These are phyloP conservation scores for Mesoligia furuncula DNA, from an alignment of 2,888 invertebrate species.

Conservation along the genomic window DNA sequence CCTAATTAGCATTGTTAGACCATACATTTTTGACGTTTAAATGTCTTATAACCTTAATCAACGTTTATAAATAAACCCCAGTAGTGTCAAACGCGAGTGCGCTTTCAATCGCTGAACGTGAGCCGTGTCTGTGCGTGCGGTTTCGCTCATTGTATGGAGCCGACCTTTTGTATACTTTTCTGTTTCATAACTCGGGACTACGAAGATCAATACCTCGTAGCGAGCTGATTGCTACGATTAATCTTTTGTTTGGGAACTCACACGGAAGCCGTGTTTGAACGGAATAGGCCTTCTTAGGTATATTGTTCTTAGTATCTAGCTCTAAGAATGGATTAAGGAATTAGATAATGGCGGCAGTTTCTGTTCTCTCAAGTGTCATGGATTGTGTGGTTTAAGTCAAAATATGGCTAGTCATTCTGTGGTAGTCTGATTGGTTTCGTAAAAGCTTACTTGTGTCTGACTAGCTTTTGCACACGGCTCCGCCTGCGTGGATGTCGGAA, in stretches of 20 bases:
- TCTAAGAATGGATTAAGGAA: conserved; percentile 32
- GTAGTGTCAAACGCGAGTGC: neutral
- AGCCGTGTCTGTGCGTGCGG: no score
- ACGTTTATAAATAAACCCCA: neutral
- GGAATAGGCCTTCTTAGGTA: conserved; percentile 43
- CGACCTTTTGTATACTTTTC: neutral
- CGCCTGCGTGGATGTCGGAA: neutral
- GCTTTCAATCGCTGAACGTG: neutral
- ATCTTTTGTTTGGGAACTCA: conserved; percentile 64
- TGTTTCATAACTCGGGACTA: conserved; percentile 6
- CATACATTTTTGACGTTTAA: neutral
- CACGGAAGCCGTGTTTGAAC: conserved; percentile 50
- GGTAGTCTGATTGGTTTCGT: neutral
- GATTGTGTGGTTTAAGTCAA: conserved; percentile 20
- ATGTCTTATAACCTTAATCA: neutral
- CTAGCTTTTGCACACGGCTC: neutral
- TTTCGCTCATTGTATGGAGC: neutral
- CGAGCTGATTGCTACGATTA: conserved; percentile 62
- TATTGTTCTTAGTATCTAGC: conserved; percentile 44
- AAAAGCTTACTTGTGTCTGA: neutral
- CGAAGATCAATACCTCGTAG: conserved; percentile 63
- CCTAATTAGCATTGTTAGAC: neutral
- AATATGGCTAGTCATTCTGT: neutral
- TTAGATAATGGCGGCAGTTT: conserved; percentile 30
- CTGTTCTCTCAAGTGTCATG: conserved; percentile 12